Conservation (phyloP, 2,797 vertebrate genomes). For the Leuciscus waleckii region DNA sequence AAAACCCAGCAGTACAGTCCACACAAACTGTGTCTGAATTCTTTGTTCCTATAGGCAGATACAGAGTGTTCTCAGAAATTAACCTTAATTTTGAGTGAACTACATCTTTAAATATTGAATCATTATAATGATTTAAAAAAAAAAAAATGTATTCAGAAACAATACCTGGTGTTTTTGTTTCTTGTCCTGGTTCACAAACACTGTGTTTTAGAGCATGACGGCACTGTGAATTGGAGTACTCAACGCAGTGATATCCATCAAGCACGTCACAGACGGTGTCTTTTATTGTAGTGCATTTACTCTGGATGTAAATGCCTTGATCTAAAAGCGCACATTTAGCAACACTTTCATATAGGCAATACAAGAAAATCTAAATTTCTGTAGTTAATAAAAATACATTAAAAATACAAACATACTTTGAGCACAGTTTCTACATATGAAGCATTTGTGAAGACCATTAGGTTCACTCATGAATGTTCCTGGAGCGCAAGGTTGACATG, state of each 20-base stretch:
- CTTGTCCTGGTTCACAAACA: conserved; percentile 50
- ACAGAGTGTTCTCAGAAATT: not conserved
- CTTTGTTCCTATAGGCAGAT: conserved; percentile 61
- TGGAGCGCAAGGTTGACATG: conserved; percentile 35
- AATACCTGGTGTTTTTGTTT: conserved; percentile 60
- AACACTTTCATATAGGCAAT: not conserved
- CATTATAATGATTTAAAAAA: no score
- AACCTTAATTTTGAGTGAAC: not conserved
- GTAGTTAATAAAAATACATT: not conserved
- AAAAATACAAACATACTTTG: conserved; percentile 49
- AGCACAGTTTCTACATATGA: conserved; percentile 58
- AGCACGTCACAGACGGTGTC: conserved; percentile 60
- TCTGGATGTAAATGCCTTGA: conserved; percentile 48
- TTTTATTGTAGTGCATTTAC: not conserved
- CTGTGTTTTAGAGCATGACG: conserved; percentile 43
- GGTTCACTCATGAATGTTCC: conserved; percentile 59
- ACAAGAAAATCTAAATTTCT: not conserved
- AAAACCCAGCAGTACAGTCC: conserved; percentile 54
- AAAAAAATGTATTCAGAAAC: not conserved
- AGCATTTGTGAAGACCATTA: conserved; percentile 33
- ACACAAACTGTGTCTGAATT: conserved; percentile 63
- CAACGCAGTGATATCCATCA: conserved; percentile 60
- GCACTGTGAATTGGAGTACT: conserved; percentile 4
- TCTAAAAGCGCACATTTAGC: conserved; percentile 38
- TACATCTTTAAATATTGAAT: not conserved